Evolutionary conservation across 2,113 vertebrate genomes (phyloP).

Genomic region (Rissa tridactyla): DNA sequence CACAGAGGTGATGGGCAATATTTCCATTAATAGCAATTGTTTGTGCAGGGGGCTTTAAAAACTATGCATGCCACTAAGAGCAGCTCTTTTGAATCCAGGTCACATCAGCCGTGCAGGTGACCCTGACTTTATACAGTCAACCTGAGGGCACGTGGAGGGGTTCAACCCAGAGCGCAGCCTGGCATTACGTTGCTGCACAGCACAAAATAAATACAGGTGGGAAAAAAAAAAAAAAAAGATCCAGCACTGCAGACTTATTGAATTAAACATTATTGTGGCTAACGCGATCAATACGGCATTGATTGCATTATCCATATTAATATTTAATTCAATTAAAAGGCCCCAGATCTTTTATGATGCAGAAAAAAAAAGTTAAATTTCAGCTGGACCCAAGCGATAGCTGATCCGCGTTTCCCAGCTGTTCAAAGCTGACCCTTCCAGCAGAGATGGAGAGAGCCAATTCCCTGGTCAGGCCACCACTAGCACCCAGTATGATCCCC

Average conservation of each 20-base stretch:
- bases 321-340: slow-evolving; percentile 54
- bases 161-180: background rate
- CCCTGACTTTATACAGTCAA: background rate
- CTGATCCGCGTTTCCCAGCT: background rate
- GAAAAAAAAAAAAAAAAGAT: background rate
- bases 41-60: background rate
- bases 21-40: background rate
- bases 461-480: background rate
- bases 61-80: rapidly evolving
- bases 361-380: background rate
- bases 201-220: background rate
- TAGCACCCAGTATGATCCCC: background rate
- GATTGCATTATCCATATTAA: slow-evolving; percentile 43
- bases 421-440: background rate
- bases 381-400: background rate
- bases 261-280: slow-evolving; percentile 52
- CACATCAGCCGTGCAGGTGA: background rate
- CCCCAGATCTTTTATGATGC: background rate
- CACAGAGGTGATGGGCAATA: rapidly evolving
- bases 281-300: slow-evolving; percentile 32
- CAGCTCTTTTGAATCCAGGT: background rate
- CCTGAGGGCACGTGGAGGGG: background rate
- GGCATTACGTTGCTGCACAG: background rate
- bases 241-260: slow-evolving; percentile 12
- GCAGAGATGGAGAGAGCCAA: background rate